Evolutionary conservation across 2,888 invertebrate genomes (phyloP).

Genomic region (Dicycla oo): DNA sequence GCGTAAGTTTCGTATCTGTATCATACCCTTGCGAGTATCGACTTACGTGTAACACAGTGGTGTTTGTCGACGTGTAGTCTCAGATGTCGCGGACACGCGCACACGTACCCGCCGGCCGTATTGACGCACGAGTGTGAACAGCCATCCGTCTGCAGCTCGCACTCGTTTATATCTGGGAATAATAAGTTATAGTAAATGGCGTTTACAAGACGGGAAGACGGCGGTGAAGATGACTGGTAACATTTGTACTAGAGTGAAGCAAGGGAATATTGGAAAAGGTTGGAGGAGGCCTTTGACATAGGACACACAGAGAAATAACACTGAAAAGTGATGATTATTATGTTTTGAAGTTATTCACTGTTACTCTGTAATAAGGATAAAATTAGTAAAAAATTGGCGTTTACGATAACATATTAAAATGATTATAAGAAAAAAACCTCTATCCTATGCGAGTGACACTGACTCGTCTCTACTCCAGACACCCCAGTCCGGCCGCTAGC

Average conservation of each 20-base stretch:
- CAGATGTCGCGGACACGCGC: slow-evolving; percentile 88
- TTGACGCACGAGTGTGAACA: slow-evolving; percentile 91
- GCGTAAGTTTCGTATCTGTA: no score
- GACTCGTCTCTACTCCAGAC: slow-evolving; percentile 71
- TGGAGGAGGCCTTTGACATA: neutral
- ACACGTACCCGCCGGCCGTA: slow-evolving; percentile 91
- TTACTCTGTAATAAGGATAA: neutral
- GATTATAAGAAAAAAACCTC: neutral
- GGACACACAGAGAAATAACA: no score
- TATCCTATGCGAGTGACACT: neutral
- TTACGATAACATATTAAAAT: neutral
- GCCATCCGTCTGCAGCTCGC: slow-evolving; percentile 81
- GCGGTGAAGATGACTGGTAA: no score
- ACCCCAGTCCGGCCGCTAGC: slow-evolving; percentile 83
- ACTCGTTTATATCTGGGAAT: slow-evolving; percentile 89
- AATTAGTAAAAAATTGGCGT: neutral
- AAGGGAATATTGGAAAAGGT: neutral
- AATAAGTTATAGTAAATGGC: neutral
- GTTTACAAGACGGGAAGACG: neutral
- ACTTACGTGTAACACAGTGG: slow-evolving; percentile 71
- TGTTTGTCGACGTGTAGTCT: slow-evolving; percentile 79
- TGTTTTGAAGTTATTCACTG: neutral
- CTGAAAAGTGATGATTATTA: neutral
- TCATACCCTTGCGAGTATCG: no score
- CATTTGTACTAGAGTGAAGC: neutral